Conservation (phyloP, 1,140 invertebrate species). For the Pectinophora gossypiella region DNA sequence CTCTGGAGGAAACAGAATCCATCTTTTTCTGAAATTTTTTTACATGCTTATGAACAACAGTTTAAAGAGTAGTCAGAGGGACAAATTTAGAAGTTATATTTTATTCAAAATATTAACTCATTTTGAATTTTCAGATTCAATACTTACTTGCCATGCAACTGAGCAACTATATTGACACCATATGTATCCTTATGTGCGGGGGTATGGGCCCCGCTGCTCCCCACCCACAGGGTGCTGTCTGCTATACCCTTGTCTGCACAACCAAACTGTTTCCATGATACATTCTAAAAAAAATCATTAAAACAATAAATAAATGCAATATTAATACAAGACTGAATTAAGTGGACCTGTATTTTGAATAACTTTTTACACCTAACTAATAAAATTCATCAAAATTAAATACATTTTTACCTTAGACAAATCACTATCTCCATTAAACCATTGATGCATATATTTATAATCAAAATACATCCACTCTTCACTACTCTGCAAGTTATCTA, state of each 20-base stretch:
- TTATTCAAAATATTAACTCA: too few species aligned
- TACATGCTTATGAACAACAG: slow-evolving; percentile 20
- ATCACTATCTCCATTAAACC: slow-evolving; percentile 78
- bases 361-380: too few species aligned
- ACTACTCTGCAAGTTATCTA: slow-evolving; percentile 55
- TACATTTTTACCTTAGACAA: slow-evolving; percentile 74
- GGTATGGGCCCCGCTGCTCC: slow-evolving; percentile 91
- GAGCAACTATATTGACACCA: slow-evolving; percentile 93
- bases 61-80: too few species aligned
- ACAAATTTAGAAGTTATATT: too few species aligned
- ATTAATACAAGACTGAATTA: too few species aligned
- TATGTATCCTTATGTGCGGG: slow-evolving; percentile 97
- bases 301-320: not conserved
- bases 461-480: slow-evolving; percentile 87
- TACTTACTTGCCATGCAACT: slow-evolving; percentile 88
- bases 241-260: slow-evolving; percentile 80
- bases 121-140: not conserved
- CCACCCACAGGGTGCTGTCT: slow-evolving; percentile 93
- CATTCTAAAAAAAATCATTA: slow-evolving; percentile 67
- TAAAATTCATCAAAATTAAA: not conserved
- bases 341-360: not conserved
- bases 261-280: slow-evolving; percentile 87
- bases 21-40: slow-evolving; percentile 85
- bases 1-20: slow-evolving; percentile 93
- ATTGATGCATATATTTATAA: slow-evolving; percentile 87